Evolutionary conservation across 2,797 vertebrate species (phyloP), one percentile per base, ranked within the genome.

Genomic region (Pangasius krempfi): DNA sequence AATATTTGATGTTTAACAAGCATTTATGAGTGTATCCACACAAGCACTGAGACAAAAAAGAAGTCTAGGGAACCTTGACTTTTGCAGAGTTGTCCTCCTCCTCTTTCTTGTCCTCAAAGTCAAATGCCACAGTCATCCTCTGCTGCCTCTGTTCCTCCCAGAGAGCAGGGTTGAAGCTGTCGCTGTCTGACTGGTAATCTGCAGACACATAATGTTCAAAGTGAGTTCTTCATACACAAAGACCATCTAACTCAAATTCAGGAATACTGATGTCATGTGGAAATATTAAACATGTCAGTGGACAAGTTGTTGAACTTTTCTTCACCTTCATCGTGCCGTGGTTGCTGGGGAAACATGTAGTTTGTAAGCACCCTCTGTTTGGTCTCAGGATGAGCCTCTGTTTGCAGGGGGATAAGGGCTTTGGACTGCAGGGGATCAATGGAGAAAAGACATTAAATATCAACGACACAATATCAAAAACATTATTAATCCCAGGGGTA

Each of bases 331-430:
- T 99, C 99, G 0, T 98, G 96, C 84, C 99, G 97, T 14, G 99
- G 98, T 89, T 99, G 99, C 95, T 99, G 99, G 64, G 99, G 99
- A 95, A 99, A 99, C 99, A 99, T 99, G 95, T 99, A 99, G 96
- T 99, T 99, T 92, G 99, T 99, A 93, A 99, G 94, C 56, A 99
- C 99, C 89, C 98, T 97, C 95, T 99, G 98, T 95, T 99, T 99
- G 93, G 98, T 99, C 94, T 99, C 99, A 84, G 99, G 98, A 89
- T 99, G 98, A 52, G 98, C 98, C 95, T 99, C 99, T 2, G 98
- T 99, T 95, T 99, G 99, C 93, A 99, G 97, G 16, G 99, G 99
- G 91, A 99, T 99, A 93, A 99, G 97, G 76, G 99, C 98, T 96
- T 99, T 99, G 95, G 99, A 99, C 98, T 99, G 93, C 30, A 85